Conservation (phyloP, 92 coral and sea anemone genomes). For the Actinernus sp. region DNA sequence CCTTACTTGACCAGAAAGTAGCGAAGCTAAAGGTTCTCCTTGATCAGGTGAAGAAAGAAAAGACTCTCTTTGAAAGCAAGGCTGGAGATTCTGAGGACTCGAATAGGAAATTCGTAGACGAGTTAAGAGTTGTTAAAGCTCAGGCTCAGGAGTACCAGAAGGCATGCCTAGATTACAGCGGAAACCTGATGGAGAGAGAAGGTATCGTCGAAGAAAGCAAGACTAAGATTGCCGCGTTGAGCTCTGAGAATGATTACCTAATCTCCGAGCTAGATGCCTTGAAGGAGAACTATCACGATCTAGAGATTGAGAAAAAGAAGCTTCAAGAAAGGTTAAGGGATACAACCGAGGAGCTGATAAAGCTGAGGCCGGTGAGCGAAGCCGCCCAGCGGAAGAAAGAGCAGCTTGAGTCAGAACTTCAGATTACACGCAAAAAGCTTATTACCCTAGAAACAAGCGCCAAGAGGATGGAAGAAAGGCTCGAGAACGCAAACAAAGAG, state of each 20-base stretch:
- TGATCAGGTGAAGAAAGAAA: constrained; percentile 75
- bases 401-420: constrained; percentile 79
- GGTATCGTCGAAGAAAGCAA: constrained; percentile 63
- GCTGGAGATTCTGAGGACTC: constrained; percentile 69
- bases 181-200: constrained; percentile 55
- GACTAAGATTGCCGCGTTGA: constrained; percentile 54
- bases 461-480: constrained; percentile 60
- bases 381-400: constrained; percentile 79
- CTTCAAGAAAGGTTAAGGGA: constrained; percentile 73
- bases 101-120: constrained; percentile 74
- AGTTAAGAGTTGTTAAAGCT: constrained; percentile 72
- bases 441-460: constrained; percentile 65
- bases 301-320: constrained; percentile 74
- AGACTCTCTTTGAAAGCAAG: constrained; percentile 63
- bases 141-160: constrained; percentile 83
- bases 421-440: constrained; percentile 66
- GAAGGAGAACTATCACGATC: constrained; percentile 47
- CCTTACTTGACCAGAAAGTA: constrained; percentile 79
- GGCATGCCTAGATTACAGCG: constrained; percentile 43
- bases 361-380: constrained; percentile 81
- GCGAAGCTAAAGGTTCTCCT: constrained; percentile 67
- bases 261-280: constrained; percentile 57
- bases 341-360: constrained; percentile 74
- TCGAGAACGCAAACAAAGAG: constrained; percentile 61
- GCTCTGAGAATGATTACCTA: constrained; percentile 72